These are phyloP conservation scores for Shargacucullia verbasci DNA, from an alignment of 2,888 invertebrate species.

Conservation along the genomic window DNA sequence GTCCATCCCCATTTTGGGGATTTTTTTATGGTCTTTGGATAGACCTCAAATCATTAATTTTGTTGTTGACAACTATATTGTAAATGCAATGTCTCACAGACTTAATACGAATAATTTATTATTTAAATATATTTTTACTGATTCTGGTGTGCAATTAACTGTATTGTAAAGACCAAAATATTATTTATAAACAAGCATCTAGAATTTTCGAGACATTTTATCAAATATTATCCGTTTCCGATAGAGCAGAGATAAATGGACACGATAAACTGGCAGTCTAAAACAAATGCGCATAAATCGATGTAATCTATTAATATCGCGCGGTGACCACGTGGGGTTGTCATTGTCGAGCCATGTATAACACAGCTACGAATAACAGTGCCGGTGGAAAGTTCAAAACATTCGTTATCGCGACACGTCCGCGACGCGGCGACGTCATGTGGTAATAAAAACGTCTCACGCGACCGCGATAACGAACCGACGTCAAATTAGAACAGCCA, in stretches of 20 bases:
- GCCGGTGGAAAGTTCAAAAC: slow-evolving; percentile 24
- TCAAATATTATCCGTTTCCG: slow-evolving; percentile 36
- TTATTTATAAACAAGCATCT: background rate
- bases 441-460: slow-evolving; percentile 17
- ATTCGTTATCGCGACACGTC: slow-evolving; percentile 34
- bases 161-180: too few relatives aligned
- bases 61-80: too few relatives aligned
- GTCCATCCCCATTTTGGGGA: too few relatives aligned
- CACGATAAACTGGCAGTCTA: slow-evolving; percentile 29
- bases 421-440: slow-evolving; percentile 13
- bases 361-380: slow-evolving; percentile 5
- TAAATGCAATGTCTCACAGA: too few relatives aligned
- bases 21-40: too few relatives aligned
- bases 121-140: too few relatives aligned
- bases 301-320: slow-evolving; percentile 44
- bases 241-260: slow-evolving; percentile 17
- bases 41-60: too few relatives aligned
- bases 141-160: too few relatives aligned
- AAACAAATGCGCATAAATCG: slow-evolving; percentile 35
- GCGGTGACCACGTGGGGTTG: slow-evolving; percentile 34
- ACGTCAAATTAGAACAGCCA: slow-evolving; percentile 23
- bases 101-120: too few relatives aligned
- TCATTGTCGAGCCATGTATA: background rate
- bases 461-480: slow-evolving; percentile 31
- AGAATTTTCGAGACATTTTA: slow-evolving; percentile 10